A percentile compares a stretch with the other conserved stretches of the same genome.
Evolutionary conservation across 2,113 vertebrate genomes (phyloP).

Genomic region (Scomber colias): DNA sequence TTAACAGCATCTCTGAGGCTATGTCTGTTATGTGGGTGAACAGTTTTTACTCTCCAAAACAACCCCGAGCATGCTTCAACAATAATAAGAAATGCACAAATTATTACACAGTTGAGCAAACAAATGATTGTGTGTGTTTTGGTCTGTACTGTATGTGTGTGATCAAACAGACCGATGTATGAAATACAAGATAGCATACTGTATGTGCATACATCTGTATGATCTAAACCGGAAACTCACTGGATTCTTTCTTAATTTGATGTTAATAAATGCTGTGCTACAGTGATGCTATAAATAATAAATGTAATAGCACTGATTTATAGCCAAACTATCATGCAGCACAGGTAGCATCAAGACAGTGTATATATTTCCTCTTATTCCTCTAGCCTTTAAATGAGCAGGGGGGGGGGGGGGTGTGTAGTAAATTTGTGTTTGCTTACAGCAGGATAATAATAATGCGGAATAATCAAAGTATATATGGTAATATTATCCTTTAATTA

Average conservation of each 20-base stretch:
- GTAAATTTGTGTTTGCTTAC: conserved; percentile 67
- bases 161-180: background rate
- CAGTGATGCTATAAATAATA: conserved; percentile 62
- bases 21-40: conserved; percentile 23
- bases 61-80: conserved; percentile 21
- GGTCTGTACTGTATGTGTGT: background rate
- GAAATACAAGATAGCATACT: conserved; percentile 5
- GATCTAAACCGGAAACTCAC: conserved; percentile 10
- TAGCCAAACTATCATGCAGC: conserved; percentile 43
- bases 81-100: conserved; percentile 46
- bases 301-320: conserved; percentile 59
- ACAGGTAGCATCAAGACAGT: conserved; percentile 52
- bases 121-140: conserved; percentile 15
- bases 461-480: conserved; percentile 51
- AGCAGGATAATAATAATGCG: conserved; percentile 51
- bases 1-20: conserved; percentile 44
- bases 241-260: conserved; percentile 25
- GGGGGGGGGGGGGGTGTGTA: conserved; percentile 55
- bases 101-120: conserved; percentile 29
- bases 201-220: conserved; percentile 13
- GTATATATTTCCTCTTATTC: conserved; percentile 43
- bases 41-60: conserved; percentile 30
- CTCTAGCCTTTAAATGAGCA: conserved; percentile 51
- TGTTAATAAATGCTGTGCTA: conserved; percentile 50
- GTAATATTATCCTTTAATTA: conserved; percentile 54